Evolutionary conservation across 2,888 invertebrate genomes (phyloP).

Genomic region (Pteria penguin): DNA sequence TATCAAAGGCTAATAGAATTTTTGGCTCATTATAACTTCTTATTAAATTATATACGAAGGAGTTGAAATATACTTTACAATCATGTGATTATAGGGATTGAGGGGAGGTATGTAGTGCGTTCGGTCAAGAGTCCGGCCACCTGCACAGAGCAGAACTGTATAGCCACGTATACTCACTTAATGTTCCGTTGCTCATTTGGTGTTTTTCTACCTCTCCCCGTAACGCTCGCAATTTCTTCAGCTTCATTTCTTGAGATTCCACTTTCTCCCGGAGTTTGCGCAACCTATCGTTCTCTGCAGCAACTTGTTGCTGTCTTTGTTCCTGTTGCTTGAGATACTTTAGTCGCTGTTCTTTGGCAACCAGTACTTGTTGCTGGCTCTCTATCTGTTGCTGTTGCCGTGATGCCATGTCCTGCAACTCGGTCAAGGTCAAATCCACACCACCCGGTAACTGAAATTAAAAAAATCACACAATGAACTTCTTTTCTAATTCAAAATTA

Average conservation of each 20-base stretch:
- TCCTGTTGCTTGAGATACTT: slow-evolving; percentile 97
- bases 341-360: slow-evolving; percentile 94
- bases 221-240: slow-evolving; percentile 93
- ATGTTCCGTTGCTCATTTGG: slow-evolving; percentile 85
- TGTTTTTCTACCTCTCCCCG: slow-evolving; percentile 96
- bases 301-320: slow-evolving; percentile 83
- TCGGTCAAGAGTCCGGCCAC: too few relatives aligned
- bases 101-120: too few relatives aligned
- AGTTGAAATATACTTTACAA: too few relatives aligned
- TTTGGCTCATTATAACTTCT: too few relatives aligned
- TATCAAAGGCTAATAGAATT: too few relatives aligned
- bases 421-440: slow-evolving; percentile 84
- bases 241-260: slow-evolving; percentile 95
- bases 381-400: slow-evolving; percentile 99
- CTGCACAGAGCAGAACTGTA: neutral
- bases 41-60: too few relatives aligned
- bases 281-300: slow-evolving; percentile 93
- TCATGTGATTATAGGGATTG: too few relatives aligned
- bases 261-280: slow-evolving; percentile 93
- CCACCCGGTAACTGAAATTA: slow-evolving; percentile 68
- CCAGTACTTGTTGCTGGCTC: slow-evolving; percentile 93
- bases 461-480: slow-evolving; percentile 7
- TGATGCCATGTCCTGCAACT: slow-evolving; percentile 98
- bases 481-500: neutral
- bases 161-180: slow-evolving; percentile 65